Conservation (phyloP, 2,888 invertebrate genomes). For the Amorpha juglandis region DNA sequence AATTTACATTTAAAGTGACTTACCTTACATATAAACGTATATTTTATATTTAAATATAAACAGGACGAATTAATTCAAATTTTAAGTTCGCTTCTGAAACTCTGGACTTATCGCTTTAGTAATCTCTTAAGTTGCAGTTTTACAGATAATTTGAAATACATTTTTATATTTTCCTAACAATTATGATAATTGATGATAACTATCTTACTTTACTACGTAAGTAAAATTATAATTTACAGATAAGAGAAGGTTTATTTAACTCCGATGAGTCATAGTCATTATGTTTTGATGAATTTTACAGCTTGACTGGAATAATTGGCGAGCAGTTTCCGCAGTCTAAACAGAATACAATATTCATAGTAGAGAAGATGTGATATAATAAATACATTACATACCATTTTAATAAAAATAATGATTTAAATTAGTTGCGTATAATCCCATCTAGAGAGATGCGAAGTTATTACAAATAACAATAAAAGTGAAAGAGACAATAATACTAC, state of each 20-base stretch:
- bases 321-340: constrained; percentile 6
- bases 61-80: constrained; percentile 55
- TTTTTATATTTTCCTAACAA: background rate
- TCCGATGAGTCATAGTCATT: background rate
- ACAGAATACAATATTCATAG: constrained; percentile 24
- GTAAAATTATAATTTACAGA: background rate
- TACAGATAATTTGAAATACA: background rate
- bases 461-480: background rate
- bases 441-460: background rate
- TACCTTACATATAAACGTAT: constrained; percentile 60
- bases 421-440: background rate
- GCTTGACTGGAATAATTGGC: constrained; percentile 11
- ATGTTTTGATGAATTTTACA: constrained; percentile 11
- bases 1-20: constrained; percentile 50
- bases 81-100: constrained; percentile 32
- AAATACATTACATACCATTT: no score
- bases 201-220: constrained; percentile 1
- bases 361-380: no score
- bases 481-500: constrained; percentile 1
- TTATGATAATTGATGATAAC: background rate
- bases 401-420: no score
- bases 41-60: constrained; percentile 60
- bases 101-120: constrained; percentile 25
- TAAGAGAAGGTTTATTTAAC: background rate
- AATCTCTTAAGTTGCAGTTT: background rate